Conservation (phyloP, 2,113 vertebrate genomes). For the Muscicapa adusta region DNA sequence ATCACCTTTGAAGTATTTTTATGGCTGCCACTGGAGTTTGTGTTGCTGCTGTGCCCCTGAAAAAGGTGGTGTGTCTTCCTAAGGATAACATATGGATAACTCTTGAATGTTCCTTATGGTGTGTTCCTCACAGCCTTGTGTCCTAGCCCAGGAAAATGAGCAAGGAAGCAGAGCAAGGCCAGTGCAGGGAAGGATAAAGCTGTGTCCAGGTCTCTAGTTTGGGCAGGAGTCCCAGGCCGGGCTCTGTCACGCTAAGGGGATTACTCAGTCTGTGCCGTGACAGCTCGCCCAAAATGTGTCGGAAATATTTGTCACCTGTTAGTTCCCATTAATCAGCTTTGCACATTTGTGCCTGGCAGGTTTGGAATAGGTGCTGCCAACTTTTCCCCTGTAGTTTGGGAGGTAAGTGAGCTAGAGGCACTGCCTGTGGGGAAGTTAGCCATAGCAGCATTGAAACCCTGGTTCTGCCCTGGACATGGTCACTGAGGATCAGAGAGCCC, state of each 20-base stretch:
- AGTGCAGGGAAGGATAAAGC: background rate
- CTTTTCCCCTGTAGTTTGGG: background rate
- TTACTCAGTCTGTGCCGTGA: background rate
- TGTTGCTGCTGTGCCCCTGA: background rate
- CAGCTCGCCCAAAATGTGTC: background rate
- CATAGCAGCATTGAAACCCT: background rate
- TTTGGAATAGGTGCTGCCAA: background rate
- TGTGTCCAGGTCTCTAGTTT: background rate
- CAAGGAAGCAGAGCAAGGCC: background rate
- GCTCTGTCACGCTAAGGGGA: background rate
- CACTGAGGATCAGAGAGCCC: background rate
- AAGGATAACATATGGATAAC: background rate
- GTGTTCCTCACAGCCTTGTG: background rate
- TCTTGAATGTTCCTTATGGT: background rate
- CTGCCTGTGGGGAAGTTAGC: accelerated
- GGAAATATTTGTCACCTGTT: background rate
- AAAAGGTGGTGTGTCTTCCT: background rate
- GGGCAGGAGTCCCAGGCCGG: background rate
- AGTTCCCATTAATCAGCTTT: background rate
- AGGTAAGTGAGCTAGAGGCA: too few relatives aligned
- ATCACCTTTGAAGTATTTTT: background rate
- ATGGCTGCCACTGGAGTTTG: background rate
- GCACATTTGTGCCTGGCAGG: background rate
- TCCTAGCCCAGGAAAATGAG: background rate
- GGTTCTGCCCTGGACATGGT: background rate